Conservation (phyloP, 2,888 invertebrate genomes). For the Ctena decussata region DNA sequence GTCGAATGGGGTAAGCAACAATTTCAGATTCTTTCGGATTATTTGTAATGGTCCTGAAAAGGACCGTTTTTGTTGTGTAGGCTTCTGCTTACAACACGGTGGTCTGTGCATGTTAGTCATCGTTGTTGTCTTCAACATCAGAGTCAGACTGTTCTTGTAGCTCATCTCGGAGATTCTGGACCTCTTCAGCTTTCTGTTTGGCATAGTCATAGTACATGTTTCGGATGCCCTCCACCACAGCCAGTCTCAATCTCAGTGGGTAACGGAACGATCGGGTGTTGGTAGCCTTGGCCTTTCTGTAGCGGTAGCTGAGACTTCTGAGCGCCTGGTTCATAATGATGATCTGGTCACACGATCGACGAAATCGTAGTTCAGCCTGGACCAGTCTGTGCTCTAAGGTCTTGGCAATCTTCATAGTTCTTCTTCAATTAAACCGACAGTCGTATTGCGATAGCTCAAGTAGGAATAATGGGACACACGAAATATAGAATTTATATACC, state of each 20-base stretch:
- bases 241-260: slow-evolving; percentile 74
- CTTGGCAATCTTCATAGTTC: not conserved
- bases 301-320: slow-evolving; percentile 66
- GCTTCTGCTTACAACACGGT: not conserved
- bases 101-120: not conserved
- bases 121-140: not conserved
- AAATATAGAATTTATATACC: not conserved
- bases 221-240: slow-evolving; percentile 70
- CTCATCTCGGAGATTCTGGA: slow-evolving; percentile 25
- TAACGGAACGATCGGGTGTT: slow-evolving; percentile 76
- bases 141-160: not conserved
- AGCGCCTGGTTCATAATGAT: slow-evolving; percentile 72
- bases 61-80: slow-evolving; percentile 39
- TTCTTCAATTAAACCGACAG: not conserved
- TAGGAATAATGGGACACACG: not conserved
- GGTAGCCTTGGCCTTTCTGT: slow-evolving; percentile 70
- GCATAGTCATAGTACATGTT: slow-evolving; percentile 72
- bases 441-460: not conserved
- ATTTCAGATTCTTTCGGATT: slow-evolving; percentile 29
- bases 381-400: not conserved
- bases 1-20: too few species aligned
- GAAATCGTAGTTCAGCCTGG: slow-evolving; percentile 43
- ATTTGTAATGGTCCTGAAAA: slow-evolving; percentile 58
- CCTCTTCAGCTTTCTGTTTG: slow-evolving; percentile 37
- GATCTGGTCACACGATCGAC: slow-evolving; percentile 76